A percentile compares a stretch with the other conserved stretches of the same genome.
phyloP scores from a whole-genome alignment of 2,888 invertebrate species.

The Rhodophaea formosa region DNA sequence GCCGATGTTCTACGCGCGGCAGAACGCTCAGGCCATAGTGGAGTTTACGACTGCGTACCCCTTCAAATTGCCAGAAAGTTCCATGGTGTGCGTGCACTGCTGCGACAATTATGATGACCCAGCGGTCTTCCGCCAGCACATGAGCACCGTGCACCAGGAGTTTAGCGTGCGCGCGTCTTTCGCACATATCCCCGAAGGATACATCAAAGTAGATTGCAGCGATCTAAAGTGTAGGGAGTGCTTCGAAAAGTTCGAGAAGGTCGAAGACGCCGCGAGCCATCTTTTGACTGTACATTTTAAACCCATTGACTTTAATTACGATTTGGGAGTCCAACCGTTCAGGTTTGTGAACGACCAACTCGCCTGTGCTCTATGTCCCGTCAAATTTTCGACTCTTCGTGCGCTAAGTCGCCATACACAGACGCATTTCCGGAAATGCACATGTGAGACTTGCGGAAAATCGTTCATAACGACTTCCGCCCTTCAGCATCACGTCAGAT shows the following conservation, averaged over 20 bases:
- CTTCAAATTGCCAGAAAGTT: conserved; percentile 48
- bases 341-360: conserved; percentile 44
- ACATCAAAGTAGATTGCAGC: conserved; percentile 53
- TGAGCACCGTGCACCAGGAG: conserved; percentile 39
- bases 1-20: conserved; percentile 40
- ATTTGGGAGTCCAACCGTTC: conserved; percentile 55
- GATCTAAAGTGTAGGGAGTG: conserved; percentile 55
- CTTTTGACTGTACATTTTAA: conserved; percentile 41
- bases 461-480: conserved; percentile 47
- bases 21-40: conserved; percentile 46
- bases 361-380: conserved; percentile 49
- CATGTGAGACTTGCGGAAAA: conserved; percentile 60
- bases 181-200: conserved; percentile 36
- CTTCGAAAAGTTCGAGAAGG: conserved; percentile 32
- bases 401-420: conserved; percentile 54
- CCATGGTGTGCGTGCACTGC: conserved; percentile 51
- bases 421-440: conserved; percentile 52
- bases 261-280: conserved; percentile 42
- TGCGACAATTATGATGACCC: conserved; percentile 41
- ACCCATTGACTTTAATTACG: conserved; percentile 39
- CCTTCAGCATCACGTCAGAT: conserved; percentile 41
- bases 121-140: conserved; percentile 39
- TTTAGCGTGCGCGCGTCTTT: conserved; percentile 37
- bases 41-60: conserved; percentile 51
- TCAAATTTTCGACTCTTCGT: conserved; percentile 45